Percentiles rank a stretch among this genome's conserved stretches.
phyloP scores from a whole-genome alignment of 1,140 invertebrate species.

The Platorchestia sp. region DNA sequence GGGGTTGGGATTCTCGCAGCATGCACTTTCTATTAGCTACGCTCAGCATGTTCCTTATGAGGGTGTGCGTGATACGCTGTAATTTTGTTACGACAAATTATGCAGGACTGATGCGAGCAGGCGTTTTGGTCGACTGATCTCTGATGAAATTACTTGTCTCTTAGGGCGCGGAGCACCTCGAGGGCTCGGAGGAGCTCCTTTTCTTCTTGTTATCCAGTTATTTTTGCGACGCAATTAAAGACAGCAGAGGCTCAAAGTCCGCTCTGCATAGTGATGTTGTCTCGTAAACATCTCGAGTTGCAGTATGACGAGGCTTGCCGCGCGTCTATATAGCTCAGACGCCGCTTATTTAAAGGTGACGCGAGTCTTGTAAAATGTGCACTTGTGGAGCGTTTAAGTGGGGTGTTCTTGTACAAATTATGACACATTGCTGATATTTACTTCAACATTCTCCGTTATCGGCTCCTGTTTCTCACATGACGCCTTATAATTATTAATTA shows the following conservation, averaged over 20 bases:
- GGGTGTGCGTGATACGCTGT: neutral
- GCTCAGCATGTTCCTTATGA: neutral
- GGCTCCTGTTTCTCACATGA: no score
- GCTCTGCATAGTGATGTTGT: neutral
- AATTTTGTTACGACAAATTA: neutral
- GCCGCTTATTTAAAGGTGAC: neutral
- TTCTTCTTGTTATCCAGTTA: neutral
- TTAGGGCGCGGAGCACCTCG: neutral
- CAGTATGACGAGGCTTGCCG: neutral
- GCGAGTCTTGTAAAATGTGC: neutral
- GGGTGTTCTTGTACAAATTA: neutral
- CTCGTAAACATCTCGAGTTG: neutral
- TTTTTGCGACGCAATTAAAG: neutral
- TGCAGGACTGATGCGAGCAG: neutral
- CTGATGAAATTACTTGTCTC: neutral
- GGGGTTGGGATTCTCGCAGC: neutral
- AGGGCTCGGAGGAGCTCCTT: neutral
- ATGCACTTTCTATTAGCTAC: neutral
- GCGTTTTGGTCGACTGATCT: neutral
- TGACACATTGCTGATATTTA: neutral
- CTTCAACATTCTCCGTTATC: no score
- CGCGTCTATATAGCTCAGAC: no score
- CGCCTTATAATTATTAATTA: no score
- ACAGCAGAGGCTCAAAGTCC: neutral
- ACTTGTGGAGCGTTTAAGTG: neutral